Evolutionary conservation across 2,797 vertebrate genomes (phyloP).

Genomic region (Silurus aristotelis): DNA sequence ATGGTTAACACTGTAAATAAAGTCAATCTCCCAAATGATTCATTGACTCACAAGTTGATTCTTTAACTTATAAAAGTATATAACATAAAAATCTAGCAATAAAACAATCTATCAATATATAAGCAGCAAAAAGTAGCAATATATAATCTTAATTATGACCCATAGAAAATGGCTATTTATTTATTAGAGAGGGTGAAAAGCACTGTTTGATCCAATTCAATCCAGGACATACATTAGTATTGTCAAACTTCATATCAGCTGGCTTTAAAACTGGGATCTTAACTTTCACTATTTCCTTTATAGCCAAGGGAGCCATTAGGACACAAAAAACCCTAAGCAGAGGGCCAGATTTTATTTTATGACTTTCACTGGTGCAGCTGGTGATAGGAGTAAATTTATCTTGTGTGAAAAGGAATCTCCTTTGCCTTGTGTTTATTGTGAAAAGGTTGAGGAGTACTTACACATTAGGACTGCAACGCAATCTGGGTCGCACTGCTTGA

Average conservation of each 20-base stretch:
- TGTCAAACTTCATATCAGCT: conserved; percentile 35
- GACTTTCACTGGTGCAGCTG: conserved; percentile 43
- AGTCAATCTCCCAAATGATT: not conserved
- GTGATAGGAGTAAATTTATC: conserved; percentile 34
- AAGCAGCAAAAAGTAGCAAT: not conserved
- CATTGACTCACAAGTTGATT: not conserved
- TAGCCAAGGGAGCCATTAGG: conserved; percentile 33
- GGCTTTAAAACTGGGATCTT: conserved; percentile 41
- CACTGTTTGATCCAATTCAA: conserved; percentile 7
- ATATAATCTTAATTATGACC: not conserved
- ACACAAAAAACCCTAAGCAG: conserved; percentile 21
- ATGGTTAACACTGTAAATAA: not conserved
- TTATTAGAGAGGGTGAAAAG: not conserved
- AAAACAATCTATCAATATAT: too few species aligned
- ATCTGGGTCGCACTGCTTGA: conserved; percentile 50
- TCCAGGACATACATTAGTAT: conserved; percentile 13
- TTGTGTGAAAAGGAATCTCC: conserved; percentile 49
- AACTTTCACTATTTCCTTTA: conserved; percentile 48
- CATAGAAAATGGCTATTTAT: not conserved
- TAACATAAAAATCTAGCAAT: not conserved
- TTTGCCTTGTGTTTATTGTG: conserved; percentile 51
- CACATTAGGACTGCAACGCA: conserved; percentile 49
- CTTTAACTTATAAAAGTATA: not conserved
- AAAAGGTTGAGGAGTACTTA: conserved; percentile 51
- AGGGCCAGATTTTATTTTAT: conserved; percentile 48